Evolutionary conservation across 1,140 invertebrate genomes (phyloP).

Genomic region (Drosophila takahashii): DNA sequence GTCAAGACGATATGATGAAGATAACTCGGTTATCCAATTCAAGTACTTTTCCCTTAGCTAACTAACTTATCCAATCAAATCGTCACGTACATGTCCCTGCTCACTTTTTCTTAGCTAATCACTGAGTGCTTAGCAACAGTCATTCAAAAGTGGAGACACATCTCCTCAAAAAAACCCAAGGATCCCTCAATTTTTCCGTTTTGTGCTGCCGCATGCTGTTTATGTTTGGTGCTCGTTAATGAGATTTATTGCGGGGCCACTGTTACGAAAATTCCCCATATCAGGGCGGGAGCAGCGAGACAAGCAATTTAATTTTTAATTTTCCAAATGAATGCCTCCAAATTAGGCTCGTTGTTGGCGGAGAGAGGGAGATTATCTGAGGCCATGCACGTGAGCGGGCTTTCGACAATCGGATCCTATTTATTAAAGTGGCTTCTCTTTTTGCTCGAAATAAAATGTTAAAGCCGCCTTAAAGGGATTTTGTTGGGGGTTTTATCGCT

Average conservation of each 20-base stretch:
- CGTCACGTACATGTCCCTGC: slow-evolving; percentile 9
- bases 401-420: slow-evolving; percentile 21
- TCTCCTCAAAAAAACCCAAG: slow-evolving; percentile 2
- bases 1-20: not conserved
- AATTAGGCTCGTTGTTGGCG: slow-evolving; percentile 75
- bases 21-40: slow-evolving; percentile 1
- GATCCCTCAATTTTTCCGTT: slow-evolving; percentile 14
- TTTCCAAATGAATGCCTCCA: slow-evolving; percentile 80
- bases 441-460: slow-evolving; percentile 3
- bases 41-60: slow-evolving; percentile 2
- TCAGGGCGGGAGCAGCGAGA: slow-evolving; percentile 52
- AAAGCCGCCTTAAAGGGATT: slow-evolving; percentile 32
- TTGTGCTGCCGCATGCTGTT: slow-evolving; percentile 33
- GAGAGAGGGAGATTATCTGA: slow-evolving; percentile 44
- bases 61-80: slow-evolving; percentile 37
- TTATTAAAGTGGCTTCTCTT: slow-evolving; percentile 30
- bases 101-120: slow-evolving; percentile 25
- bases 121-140: slow-evolving; percentile 28
- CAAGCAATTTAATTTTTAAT: slow-evolving; percentile 84
- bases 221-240: slow-evolving; percentile 58
- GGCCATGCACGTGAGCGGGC: slow-evolving; percentile 43
- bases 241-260: slow-evolving; percentile 73
- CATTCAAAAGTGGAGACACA: slow-evolving; percentile 7
- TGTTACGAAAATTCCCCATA: slow-evolving; percentile 52
- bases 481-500: slow-evolving; percentile 71